Base-by-base conservation (phyloP, 1,140 invertebrate genomes). In the Brachionus koreanus region DNA sequence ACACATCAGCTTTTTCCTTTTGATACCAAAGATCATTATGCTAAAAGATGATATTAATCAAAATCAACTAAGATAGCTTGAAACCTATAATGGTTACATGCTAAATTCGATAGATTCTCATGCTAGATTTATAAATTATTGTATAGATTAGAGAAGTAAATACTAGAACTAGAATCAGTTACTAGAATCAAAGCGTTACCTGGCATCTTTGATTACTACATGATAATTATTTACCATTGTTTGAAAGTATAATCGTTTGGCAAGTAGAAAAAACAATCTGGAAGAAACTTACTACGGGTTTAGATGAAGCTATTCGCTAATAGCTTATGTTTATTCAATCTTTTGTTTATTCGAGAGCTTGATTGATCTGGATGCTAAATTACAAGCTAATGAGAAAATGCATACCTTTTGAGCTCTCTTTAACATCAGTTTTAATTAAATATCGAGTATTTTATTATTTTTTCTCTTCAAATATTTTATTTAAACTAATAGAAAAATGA, bases 181-280 rank as follows among this genome's bases (percentile, higher is more conserved):
- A 57, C 49, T 57, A 23, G 19, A 57, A 57, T 25, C 19, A 19
- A 52, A 57, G 49, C 49, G 19, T 57, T 57, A 19, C 49, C 19
- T 57, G 49, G 49, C 49, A 57, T 57, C 49, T 57, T 57, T 57
- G 49, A 42, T 69, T 69, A 69, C 33, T 69, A 39, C 5, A 37
- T 69, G 65, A 69, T 69, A 69, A 69, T 69, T 69, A 69, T 69
- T 69, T 69, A 69, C 19, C 65, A 69, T 69, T 69, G 16, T 37
- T 37, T 69, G n/a, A 16, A 5, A 19, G 16, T 69, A 39, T 23
- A 65, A 37, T 69, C 6, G 35, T 69, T 37, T 39, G 16, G 35
- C 16, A 37, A 39, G 16, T 19, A 69, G 33, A 39, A 69, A 69
- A 69, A 69, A 69, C 35, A 69, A 69, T 69, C 37, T 57, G 49